These are phyloP conservation scores for Gymnocypris eckloni DNA, from an alignment of 2,797 vertebrate species.

Conservation along the genomic window DNA sequence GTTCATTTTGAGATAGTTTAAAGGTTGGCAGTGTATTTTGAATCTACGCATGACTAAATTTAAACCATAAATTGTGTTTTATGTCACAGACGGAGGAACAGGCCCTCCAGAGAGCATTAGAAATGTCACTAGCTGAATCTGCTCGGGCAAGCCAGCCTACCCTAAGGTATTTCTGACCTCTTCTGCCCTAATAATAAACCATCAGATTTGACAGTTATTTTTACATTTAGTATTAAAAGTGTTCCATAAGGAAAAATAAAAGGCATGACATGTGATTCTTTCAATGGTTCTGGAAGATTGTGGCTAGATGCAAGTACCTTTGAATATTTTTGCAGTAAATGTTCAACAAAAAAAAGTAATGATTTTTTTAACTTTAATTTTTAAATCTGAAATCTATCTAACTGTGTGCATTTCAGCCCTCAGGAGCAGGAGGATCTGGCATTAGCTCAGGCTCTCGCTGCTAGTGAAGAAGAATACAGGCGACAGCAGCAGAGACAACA, in stretches of 20 bases:
- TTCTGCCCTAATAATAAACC: not conserved
- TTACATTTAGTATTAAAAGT: not conserved
- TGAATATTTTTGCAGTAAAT: not conserved
- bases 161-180: slow-evolving; percentile 72
- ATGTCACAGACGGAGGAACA: slow-evolving; percentile 90
- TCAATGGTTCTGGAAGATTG: not conserved
- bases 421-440: slow-evolving; percentile 87
- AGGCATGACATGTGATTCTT: not conserved
- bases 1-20: slow-evolving; percentile 47
- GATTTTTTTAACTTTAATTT: not conserved
- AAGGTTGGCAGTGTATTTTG: slow-evolving; percentile 9
- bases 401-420: slow-evolving; percentile 71
- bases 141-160: slow-evolving; percentile 64
- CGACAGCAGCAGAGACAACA: slow-evolving; percentile 85
- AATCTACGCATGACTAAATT: not conserved
- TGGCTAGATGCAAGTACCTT: not conserved
- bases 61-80: slow-evolving; percentile 38
- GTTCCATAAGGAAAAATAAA: not conserved
- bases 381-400: not conserved
- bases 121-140: slow-evolving; percentile 92
- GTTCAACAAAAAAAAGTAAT: too few species aligned
- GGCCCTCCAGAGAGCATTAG: slow-evolving; percentile 93
- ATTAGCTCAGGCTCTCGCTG: slow-evolving; percentile 85
- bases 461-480: slow-evolving; percentile 82
- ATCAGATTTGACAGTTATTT: not conserved